Evolutionary conservation across 2,888 invertebrate genomes (phyloP), one percentile per base, ranked within the genome.

Genomic region (Margaritifera margaritifera): DNA sequence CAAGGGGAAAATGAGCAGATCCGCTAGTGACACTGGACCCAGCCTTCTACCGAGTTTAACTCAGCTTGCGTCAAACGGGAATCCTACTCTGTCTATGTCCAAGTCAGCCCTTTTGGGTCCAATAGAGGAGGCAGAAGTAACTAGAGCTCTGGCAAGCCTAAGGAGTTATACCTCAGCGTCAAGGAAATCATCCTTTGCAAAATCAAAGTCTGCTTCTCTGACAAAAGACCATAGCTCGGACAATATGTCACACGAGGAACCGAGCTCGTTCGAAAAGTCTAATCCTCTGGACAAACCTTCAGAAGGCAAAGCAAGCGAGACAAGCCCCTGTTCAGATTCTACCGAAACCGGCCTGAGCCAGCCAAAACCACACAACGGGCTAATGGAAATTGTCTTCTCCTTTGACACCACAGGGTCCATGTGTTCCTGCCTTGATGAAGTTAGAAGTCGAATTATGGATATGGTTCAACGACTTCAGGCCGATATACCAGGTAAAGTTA

Each of bases 321-420:
- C 20, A 24, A 20, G 61, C 2, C 8, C 2, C 8, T 1, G 61
- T 8, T 42, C 18, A 31, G n/a, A 42, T 2, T 5, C 42, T 68
- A 25, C 54, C 62, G 50, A 68, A 63, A 57, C 24, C 52, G 22
- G 25, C 68, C 15, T 62, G 63, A 20, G 54, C 56, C 11, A 55
- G 31, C 42, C 64, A 24, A 62, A 68, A 11, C 71, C 78, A 27
- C 76, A 78, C 18, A 79, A 78, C 55, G 80, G 81, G 22, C 77
- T 79, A 4, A 71, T 86, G 31, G 86, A 86, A 62, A 75, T 86
- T 19, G 86, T 81, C 20, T 81, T 86, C 62, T 84, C 84, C 2
- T 86, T 86, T 71, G 86, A 86, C 65, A 86, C 86, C 1, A 86
- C 86, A 11, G 85, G 85, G 4, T 86, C 86, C 3, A 87, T 87